A percentile compares a stretch with the other conserved stretches of the same genome.
phyloP scores from a whole-genome alignment of 2,888 invertebrate species.

The Fragum whitleyi region DNA sequence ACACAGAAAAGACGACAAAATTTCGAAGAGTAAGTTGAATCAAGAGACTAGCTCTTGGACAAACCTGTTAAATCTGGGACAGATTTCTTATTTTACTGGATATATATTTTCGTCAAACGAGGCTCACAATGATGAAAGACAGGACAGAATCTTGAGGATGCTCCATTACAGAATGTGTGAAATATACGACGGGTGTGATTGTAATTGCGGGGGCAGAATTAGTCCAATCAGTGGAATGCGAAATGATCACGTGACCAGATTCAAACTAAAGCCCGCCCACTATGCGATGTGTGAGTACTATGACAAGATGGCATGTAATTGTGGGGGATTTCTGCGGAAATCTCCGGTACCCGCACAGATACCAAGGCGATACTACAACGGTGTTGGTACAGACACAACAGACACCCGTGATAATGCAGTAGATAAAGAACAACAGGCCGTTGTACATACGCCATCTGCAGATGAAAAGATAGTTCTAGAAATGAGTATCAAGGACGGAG shows the following conservation, averaged over 20 bases:
- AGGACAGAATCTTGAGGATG: neutral
- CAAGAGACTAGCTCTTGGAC: neutral
- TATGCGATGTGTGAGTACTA: constrained; percentile 29
- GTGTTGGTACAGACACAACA: neutral
- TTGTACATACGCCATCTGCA: too few relatives aligned
- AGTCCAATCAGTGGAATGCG: neutral
- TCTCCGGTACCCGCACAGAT: neutral
- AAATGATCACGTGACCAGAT: neutral
- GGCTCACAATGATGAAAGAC: neutral
- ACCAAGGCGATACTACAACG: neutral
- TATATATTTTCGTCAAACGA: neutral
- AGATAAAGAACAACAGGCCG: neutral
- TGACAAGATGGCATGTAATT: constrained; percentile 14
- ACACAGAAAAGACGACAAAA: neutral
- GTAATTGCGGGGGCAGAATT: constrained; percentile 19
- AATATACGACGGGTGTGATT: constrained; percentile 8
- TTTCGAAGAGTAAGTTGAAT: too few relatives aligned
- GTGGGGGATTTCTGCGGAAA: constrained; percentile 19
- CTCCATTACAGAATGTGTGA: constrained; percentile 26
- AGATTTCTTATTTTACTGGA: neutral
- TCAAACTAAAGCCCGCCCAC: constrained; percentile 4
- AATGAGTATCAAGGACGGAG: neutral
- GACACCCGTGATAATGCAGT: neutral
- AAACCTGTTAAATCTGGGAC: neutral
- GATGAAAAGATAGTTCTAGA: neutral